Percentiles rank a stretch among this genome's conserved stretches.
These are phyloP conservation scores for Myzus persicae DNA, from an alignment of 1,140 invertebrate genomes.

Conservation along the genomic window DNA sequence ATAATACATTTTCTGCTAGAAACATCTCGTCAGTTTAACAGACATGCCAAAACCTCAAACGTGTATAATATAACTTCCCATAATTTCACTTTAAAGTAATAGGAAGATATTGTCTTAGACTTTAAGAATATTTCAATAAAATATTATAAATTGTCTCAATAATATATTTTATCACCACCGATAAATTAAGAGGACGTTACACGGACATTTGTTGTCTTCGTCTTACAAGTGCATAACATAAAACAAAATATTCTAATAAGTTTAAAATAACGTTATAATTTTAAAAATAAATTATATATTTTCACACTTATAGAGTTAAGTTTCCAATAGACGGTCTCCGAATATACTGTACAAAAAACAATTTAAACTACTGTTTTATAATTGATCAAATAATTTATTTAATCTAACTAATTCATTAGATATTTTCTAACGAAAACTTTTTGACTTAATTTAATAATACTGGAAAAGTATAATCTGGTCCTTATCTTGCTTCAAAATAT, in stretches of 20 bases:
- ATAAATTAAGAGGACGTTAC: too few species aligned
- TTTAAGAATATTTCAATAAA: neutral
- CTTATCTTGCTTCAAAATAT: neutral
- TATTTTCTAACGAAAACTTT: neutral
- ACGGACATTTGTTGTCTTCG: too few species aligned
- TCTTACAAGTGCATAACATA: too few species aligned
- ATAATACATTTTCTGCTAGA: neutral
- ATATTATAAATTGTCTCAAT: neutral
- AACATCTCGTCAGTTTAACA: neutral
- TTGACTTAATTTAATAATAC: neutral
- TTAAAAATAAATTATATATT: neutral
- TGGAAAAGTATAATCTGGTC: neutral
- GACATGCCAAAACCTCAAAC: neutral
- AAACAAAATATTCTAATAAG: too few species aligned
- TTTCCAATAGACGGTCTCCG: neutral
- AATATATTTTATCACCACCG: neutral
- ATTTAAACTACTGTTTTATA: neutral
- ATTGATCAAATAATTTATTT: neutral
- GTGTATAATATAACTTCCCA: neutral
- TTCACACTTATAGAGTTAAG: neutral
- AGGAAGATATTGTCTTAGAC: neutral
- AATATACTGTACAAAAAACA: neutral
- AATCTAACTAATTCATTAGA: neutral
- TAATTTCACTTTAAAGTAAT: neutral
- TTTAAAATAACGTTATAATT: too few species aligned